phyloP scores from a whole-genome alignment of 2,113 vertebrate genomes.

The Budorcas taxicolor region DNA sequence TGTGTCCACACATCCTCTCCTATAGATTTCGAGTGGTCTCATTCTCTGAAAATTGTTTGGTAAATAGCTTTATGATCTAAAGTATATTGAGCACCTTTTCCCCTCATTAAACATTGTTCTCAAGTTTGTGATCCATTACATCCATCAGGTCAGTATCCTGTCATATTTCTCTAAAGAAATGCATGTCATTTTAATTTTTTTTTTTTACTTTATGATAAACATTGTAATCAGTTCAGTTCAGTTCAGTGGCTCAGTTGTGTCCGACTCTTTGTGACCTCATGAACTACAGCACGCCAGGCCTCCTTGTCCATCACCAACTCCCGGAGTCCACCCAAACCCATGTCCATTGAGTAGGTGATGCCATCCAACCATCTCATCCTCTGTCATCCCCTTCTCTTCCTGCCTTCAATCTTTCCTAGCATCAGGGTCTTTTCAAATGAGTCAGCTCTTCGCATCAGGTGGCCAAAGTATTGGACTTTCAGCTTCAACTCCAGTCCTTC shows the following conservation, averaged over 20 bases:
- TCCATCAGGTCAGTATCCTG: neutral
- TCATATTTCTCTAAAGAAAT: neutral
- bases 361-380: too few species aligned
- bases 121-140: neutral
- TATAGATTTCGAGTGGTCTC: neutral
- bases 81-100: neutral
- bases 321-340: too few species aligned
- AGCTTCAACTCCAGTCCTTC: too few species aligned
- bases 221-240: neutral
- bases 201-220: neutral
- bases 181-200: neutral
- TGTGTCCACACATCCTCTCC: neutral
- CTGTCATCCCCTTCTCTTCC: too few species aligned
- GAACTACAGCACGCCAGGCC: too few species aligned
- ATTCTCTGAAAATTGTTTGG: neutral
- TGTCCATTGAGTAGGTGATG: too few species aligned
- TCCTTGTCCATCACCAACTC: too few species aligned
- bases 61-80: neutral
- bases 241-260: rapidly evolving
- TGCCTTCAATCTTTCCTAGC: too few species aligned
- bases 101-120: neutral
- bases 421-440: too few species aligned
- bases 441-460: too few species aligned
- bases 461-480: too few species aligned
- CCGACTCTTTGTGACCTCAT: too few species aligned